Percentiles rank a stretch among this genome's conserved stretches.
Evolutionary conservation across 2,113 vertebrate species (phyloP).

Genomic region (Pterocles orientalis): DNA sequence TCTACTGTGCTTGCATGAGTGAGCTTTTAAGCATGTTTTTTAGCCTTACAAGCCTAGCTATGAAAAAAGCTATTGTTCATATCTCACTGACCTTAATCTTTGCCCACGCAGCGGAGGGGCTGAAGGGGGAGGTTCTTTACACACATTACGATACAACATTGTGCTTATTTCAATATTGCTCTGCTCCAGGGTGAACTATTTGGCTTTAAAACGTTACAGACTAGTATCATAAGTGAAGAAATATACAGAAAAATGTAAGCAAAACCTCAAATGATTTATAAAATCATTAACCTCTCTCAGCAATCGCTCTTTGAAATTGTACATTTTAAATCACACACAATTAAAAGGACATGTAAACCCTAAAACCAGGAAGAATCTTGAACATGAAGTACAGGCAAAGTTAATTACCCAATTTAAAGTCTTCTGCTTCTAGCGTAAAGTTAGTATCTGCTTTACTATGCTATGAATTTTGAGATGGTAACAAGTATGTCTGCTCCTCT

Average conservation of each 20-base stretch:
- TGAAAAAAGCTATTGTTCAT: slow-evolving; percentile 16
- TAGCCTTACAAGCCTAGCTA: background rate
- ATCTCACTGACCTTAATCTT: slow-evolving; percentile 37
- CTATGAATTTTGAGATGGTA: background rate
- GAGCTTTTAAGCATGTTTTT: background rate
- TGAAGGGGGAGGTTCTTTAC: background rate
- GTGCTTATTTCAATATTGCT: slow-evolving; percentile 2
- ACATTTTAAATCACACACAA: background rate
- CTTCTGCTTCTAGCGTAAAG: background rate
- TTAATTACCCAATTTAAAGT: background rate
- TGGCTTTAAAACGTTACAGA: background rate
- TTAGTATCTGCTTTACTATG: background rate
- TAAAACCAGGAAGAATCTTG: background rate
- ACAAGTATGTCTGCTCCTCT: background rate
- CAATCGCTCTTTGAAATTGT: background rate
- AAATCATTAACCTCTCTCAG: background rate
- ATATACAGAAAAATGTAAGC: background rate
- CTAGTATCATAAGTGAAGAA: background rate
- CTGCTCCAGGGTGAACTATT: background rate
- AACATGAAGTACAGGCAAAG: background rate
- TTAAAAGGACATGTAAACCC: background rate
- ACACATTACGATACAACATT: background rate
- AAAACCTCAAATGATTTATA: background rate
- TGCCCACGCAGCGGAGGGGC: background rate
- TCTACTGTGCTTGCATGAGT: background rate